These are phyloP conservation scores for Smittia aterrima DNA, from an alignment of 2,888 invertebrate genomes.

Conservation along the genomic window DNA sequence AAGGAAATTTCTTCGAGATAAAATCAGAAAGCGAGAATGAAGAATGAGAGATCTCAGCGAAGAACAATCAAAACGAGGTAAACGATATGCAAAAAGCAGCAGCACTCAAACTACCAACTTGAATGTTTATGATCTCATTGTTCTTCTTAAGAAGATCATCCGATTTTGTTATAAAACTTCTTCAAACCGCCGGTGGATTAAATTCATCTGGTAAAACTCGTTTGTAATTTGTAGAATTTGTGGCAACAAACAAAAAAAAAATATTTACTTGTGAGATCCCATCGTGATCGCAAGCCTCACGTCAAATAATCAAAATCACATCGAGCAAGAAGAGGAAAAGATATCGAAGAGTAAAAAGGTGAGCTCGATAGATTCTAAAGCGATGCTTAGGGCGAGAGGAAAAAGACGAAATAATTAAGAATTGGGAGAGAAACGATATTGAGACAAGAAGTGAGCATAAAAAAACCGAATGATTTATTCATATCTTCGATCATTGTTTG, in stretches of 20 bases:
- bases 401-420: slow-evolving; percentile 9
- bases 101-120: slow-evolving; percentile 30
- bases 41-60: background rate
- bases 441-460: slow-evolving; percentile 8
- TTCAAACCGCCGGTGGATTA: background rate
- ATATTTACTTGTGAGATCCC: background rate
- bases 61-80: background rate
- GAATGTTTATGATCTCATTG: slow-evolving; percentile 37
- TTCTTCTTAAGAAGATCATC: slow-evolving; percentile 7
- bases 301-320: slow-evolving; percentile 27
- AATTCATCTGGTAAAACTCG: background rate
- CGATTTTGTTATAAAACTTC: background rate
- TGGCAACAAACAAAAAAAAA: background rate
- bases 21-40: too few relatives aligned
- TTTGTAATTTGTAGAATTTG: slow-evolving; percentile 2
- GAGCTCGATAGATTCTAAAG: background rate
- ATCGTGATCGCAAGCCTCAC: slow-evolving; percentile 32
- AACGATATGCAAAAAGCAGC: slow-evolving; percentile 36
- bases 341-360: background rate
- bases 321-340: background rate
- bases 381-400: background rate
- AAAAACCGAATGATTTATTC: slow-evolving; percentile 35
- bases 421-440: background rate
- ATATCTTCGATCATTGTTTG: slow-evolving; percentile 16
- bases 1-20: too few relatives aligned